Evolutionary conservation across 2,113 vertebrate genomes (phyloP).

Genomic region (Ceyx cyanopectus): DNA sequence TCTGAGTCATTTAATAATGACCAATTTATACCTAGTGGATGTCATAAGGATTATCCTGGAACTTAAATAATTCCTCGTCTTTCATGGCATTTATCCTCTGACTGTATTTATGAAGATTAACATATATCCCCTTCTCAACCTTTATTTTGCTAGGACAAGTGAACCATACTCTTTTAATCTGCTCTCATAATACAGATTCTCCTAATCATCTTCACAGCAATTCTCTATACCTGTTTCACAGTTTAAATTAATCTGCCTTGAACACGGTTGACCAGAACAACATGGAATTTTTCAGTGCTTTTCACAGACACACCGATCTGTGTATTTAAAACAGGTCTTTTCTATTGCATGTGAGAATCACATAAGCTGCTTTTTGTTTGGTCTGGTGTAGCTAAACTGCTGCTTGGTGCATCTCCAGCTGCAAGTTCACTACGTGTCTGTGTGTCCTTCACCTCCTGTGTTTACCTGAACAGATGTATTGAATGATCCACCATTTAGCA

Average conservation of each 20-base stretch:
- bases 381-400: not conserved
- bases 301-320: not conserved
- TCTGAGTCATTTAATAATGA: conserved; percentile 32
- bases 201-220: conserved; percentile 42
- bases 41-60: conserved; percentile 50
- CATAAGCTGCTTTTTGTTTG: not conserved
- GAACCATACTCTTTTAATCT: conserved; percentile 70
- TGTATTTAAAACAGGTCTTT: not conserved
- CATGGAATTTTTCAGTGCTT: not conserved
- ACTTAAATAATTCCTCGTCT: conserved; percentile 69
- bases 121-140: conserved; percentile 67
- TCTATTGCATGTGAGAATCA: not conserved
- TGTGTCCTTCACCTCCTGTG: not conserved
- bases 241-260: conserved; percentile 32
- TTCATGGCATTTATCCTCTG: conserved; percentile 62
- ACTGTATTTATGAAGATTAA: conserved; percentile 69
- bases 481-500: not conserved
- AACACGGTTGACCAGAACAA: not conserved
- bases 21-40: conserved; percentile 60
- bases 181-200: conserved; percentile 65
- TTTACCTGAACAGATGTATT: not conserved
- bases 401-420: not conserved
- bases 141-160: conserved; percentile 69
- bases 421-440: not conserved
- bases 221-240: conserved; percentile 55